Percentiles rank a stretch among this genome's conserved stretches.
phyloP scores from a whole-genome alignment of 2,888 invertebrate species.

The Alloplasta piceator region DNA sequence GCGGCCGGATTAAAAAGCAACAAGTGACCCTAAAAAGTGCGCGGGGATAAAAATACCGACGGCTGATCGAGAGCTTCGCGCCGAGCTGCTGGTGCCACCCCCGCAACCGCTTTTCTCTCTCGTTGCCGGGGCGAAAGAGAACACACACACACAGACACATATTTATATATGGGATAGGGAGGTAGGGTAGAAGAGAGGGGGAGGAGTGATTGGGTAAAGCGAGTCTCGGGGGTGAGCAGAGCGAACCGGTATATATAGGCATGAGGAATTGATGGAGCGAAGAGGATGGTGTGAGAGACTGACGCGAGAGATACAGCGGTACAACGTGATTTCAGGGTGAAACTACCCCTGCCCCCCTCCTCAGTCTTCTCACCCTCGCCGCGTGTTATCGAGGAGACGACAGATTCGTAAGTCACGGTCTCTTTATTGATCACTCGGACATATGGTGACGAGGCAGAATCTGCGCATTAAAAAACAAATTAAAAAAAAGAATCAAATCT shows the following conservation, averaged over 20 bases:
- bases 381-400: conserved; percentile 59
- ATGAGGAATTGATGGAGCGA: conserved; percentile 65
- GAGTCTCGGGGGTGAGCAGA: conserved; percentile 60
- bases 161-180: conserved; percentile 7
- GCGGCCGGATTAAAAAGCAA: conserved; percentile 81
- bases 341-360: conserved; percentile 15
- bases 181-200: conserved; percentile 22
- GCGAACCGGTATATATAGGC: conserved; percentile 55
- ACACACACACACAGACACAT: conserved; percentile 46
- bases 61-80: conserved; percentile 80
- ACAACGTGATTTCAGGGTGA: conserved; percentile 25
- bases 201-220: conserved; percentile 66
- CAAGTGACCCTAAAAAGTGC: conserved; percentile 82
- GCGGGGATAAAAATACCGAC: conserved; percentile 80
- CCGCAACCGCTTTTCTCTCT: conserved; percentile 29
- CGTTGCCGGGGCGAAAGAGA: conserved; percentile 47
- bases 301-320: conserved; percentile 50
- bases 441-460: conserved; percentile 20
- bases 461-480: not conserved
- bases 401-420: conserved; percentile 64
- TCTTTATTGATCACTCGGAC: conserved; percentile 45
- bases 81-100: conserved; percentile 71
- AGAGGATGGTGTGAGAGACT: conserved; percentile 52
- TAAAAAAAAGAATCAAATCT: no score
- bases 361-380: not conserved